These are phyloP conservation scores for Myiopsitta monachus DNA, from an alignment of 2,113 vertebrate species.

Conservation along the genomic window DNA sequence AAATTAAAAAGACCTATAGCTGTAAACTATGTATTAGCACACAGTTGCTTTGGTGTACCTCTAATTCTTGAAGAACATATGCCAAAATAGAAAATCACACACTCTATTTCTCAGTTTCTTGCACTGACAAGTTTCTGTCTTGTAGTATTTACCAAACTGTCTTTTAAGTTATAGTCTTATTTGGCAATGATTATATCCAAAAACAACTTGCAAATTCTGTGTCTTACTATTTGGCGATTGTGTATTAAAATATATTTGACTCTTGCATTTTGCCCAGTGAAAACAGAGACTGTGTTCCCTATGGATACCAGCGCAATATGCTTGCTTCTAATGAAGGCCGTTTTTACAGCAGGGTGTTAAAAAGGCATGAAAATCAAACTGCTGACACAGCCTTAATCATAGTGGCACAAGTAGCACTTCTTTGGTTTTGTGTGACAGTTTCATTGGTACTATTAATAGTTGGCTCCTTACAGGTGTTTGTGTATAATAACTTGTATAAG, in stretches of 20 bases:
- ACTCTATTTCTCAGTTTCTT: not conserved
- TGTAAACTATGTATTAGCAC: not conserved
- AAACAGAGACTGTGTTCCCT: not conserved
- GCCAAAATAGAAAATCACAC: not conserved
- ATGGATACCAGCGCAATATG: not conserved
- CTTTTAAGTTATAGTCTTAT: not conserved
- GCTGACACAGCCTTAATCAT: conserved; percentile 38
- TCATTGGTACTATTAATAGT: conserved; percentile 11
- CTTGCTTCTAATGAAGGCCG: not conserved
- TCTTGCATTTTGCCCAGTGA: not conserved
- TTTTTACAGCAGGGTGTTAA: conserved; percentile 47
- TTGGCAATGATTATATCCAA: not conserved
- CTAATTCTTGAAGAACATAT: not conserved
- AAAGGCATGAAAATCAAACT: conserved; percentile 17
- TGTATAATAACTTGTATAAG: not conserved
- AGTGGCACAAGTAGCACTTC: conserved; percentile 33
- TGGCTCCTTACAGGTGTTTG: not conserved
- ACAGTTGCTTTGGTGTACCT: not conserved
- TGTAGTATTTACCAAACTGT: not conserved
- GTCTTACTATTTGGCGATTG: not conserved
- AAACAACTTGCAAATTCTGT: not conserved
- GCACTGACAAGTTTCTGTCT: not conserved
- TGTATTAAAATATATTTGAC: not conserved
- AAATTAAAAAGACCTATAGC: not conserved
- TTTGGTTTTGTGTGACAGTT: not conserved